Evolutionary conservation across 2,888 invertebrate species (phyloP).

Genomic region (Arrhopalites spinosus): DNA sequence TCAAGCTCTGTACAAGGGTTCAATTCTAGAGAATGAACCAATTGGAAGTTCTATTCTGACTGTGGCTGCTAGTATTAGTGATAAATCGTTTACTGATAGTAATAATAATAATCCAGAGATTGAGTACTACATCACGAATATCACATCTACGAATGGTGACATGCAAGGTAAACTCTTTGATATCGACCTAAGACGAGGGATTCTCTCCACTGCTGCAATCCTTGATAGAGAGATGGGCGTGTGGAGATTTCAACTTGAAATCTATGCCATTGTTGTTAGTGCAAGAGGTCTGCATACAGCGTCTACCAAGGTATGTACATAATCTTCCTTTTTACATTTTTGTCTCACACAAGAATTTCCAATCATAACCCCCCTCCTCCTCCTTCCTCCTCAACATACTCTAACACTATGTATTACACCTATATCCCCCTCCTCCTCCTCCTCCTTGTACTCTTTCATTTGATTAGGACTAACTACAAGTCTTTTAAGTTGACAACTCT

Average conservation of each 20-base stretch:
- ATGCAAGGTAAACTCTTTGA: slow-evolving; percentile 89
- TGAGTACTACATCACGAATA: slow-evolving; percentile 84
- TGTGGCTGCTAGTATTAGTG: slow-evolving; percentile 71
- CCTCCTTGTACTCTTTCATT: too few relatives aligned
- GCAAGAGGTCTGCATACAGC: slow-evolving; percentile 72
- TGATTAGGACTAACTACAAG: slow-evolving; percentile 21
- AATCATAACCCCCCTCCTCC: slow-evolving; percentile 32
- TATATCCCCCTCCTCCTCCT: too few relatives aligned
- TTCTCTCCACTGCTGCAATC: slow-evolving; percentile 80
- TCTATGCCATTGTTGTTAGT: slow-evolving; percentile 79
- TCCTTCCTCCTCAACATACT: too few relatives aligned
- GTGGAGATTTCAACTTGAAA: slow-evolving; percentile 80
- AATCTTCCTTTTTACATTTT: not conserved
- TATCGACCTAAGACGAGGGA: slow-evolving; percentile 85
- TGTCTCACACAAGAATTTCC: slow-evolving; percentile 22
- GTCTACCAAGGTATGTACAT: slow-evolving; percentile 78
- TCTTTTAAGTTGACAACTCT: slow-evolving; percentile 31
- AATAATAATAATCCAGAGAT: slow-evolving; percentile 62
- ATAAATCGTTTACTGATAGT: slow-evolving; percentile 40
- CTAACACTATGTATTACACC: too few relatives aligned
- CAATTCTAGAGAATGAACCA: slow-evolving; percentile 86
- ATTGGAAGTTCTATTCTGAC: slow-evolving; percentile 83
- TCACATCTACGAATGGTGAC: slow-evolving; percentile 67
- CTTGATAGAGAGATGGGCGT: slow-evolving; percentile 84
- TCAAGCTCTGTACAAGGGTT: slow-evolving; percentile 70